Evolutionary conservation across 1,140 invertebrate species (phyloP).

Genomic region (Nymphalis io): DNA sequence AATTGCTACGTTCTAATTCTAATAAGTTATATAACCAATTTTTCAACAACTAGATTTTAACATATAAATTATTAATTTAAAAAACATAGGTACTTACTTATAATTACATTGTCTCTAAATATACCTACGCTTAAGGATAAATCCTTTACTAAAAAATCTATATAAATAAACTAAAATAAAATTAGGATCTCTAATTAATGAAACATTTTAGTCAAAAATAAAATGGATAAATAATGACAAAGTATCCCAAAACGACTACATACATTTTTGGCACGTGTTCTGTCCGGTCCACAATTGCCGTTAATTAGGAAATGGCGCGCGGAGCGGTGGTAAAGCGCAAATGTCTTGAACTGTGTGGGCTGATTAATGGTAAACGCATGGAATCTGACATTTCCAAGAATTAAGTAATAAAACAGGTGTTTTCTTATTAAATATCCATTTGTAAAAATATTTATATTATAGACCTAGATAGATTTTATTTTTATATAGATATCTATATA

Average conservation of each 20-base stretch:
- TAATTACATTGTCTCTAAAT: too few species aligned
- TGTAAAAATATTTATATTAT: too few species aligned
- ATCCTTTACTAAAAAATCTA: too few species aligned
- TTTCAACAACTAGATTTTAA: too few species aligned
- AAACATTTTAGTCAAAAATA: background rate
- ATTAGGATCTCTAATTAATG: background rate
- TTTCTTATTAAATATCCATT: background rate
- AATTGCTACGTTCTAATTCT: too few species aligned
- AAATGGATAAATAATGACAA: constrained; percentile 54
- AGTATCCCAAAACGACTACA: constrained; percentile 62
- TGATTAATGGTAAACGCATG: constrained; percentile 38
- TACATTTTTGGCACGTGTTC: constrained; percentile 75
- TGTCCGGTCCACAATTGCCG: constrained; percentile 75
- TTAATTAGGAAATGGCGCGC: constrained; percentile 76
- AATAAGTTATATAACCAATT: too few species aligned
- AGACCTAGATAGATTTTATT: too few species aligned
- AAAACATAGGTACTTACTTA: too few species aligned
- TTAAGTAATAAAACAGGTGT: background rate
- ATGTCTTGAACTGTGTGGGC: constrained; percentile 55
- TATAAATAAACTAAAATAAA: background rate
- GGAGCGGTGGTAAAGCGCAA: constrained; percentile 40
- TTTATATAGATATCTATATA: too few species aligned
- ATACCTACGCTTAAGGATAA: too few species aligned
- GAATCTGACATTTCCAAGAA: constrained; percentile 19
- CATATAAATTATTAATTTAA: too few species aligned